Base-by-base conservation (phyloP, 1,140 invertebrate genomes). In the Nasonia vitripennis region DNA sequence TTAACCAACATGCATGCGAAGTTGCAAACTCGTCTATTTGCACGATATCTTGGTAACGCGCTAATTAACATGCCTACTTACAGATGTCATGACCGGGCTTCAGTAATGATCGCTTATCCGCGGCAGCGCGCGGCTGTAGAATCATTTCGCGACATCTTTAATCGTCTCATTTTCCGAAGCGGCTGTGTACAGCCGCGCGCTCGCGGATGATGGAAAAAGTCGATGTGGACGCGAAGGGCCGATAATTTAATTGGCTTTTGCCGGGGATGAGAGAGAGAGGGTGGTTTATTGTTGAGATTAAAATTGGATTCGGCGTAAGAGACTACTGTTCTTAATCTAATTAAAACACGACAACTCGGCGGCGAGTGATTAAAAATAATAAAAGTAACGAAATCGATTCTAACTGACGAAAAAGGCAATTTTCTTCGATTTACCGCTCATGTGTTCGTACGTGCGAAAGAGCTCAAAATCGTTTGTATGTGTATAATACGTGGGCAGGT, bases 91-190 rank as follows among this genome's bases (percentile, higher is more conserved):
- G 37, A 41, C 37, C 37, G 37, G 4, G 37, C 37, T 41, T 41
- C 37, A 4, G 37, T 41, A 41, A 41, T 9, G 74, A 84, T 84
- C 77, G 77, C 77, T 84, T 84, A 79, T 84, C 41, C 83, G 81
- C 20, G 55, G 10, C 20, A 23, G 48, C 14, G 23, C 37, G n/a
- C 23, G 11, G 17, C 20, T 62, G 17, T n/a, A n/a, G 62, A 20
- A 82, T 55, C 70, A 34, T 37, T 82, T 81, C 68, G 11, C 78
- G 31, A 79, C 27, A 31, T 79, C 78, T 78, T 78, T 78, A 78
- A 37, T 78, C 77, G 9, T 78, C 51, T 78, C 77, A 55, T 67
- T 55, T 78, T 62, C 77, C 27, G n/a, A 23, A 27, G 23, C 70
- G 55, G 55, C 55, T 62, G 20, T n/a, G 55, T 20, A 62, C 2